phyloP scores from a whole-genome alignment of 2,113 vertebrate genomes.

The Kryptolebias marmoratus region DNA sequence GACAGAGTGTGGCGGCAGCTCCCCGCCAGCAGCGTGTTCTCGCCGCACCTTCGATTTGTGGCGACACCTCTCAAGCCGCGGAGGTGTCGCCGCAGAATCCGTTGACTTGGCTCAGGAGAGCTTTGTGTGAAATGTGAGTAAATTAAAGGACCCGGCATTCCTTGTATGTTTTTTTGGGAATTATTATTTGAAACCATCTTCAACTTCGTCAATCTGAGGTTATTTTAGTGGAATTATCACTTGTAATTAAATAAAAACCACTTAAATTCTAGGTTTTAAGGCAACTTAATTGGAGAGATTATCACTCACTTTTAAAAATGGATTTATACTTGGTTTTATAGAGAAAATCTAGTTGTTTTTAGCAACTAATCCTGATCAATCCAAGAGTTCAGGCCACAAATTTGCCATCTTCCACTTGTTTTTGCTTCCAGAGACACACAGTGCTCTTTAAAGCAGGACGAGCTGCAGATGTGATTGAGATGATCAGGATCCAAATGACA shows the following conservation, averaged over 20 bases:
- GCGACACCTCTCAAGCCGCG: conserved; percentile 35
- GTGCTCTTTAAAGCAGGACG: conserved; percentile 51
- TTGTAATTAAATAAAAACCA: too few relatives aligned
- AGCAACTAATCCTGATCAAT: too few relatives aligned
- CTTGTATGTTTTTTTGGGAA: too few relatives aligned
- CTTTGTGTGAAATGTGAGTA: neutral
- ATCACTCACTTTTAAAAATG: too few relatives aligned
- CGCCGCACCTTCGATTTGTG: conserved; percentile 61
- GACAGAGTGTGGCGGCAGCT: conserved; percentile 27
- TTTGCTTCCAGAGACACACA: conserved; percentile 61
- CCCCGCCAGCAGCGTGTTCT: conserved; percentile 49
- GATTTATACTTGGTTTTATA: neutral
- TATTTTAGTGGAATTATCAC: too few relatives aligned
- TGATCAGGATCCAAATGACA: conserved; percentile 65
- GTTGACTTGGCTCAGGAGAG: conserved; percentile 46
- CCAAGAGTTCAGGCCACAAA: conserved; percentile 21
- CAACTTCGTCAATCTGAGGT: too few relatives aligned
- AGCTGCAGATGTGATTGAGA: conserved; percentile 48
- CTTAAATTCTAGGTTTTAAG: too few relatives aligned
- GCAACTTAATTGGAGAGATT: too few relatives aligned
- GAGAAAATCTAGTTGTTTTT: conserved; percentile 33
- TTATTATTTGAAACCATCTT: too few relatives aligned
- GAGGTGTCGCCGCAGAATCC: conserved; percentile 39
- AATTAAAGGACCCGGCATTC: neutral
- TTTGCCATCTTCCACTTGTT: conserved; percentile 60